phyloP scores from a whole-genome alignment of 2,113 vertebrate species.

The Oophaga pumilio region DNA sequence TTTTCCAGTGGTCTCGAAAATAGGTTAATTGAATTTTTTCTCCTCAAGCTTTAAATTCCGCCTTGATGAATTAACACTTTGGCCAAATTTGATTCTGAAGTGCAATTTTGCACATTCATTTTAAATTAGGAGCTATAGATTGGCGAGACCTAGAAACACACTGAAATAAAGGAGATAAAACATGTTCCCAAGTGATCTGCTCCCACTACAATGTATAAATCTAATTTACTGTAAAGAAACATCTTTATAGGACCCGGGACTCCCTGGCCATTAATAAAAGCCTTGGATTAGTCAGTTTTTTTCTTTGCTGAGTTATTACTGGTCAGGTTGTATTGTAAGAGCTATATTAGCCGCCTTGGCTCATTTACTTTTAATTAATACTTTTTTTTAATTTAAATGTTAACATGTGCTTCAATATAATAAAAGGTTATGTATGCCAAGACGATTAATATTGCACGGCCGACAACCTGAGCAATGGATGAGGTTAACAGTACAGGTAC shows the following conservation, averaged over 20 bases:
- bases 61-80: background rate
- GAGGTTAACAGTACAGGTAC: constrained; percentile 15
- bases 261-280: constrained; percentile 21
- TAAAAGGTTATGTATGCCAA: constrained; percentile 8
- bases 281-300: background rate
- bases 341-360: background rate
- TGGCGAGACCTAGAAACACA: background rate
- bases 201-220: constrained; percentile 27
- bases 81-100: background rate
- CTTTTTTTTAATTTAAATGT: constrained; percentile 35
- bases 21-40: background rate
- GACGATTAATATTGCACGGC: background rate
- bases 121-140: background rate
- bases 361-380: constrained; percentile 14
- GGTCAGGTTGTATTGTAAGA: constrained; percentile 16
- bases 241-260: constrained; percentile 16
- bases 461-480: background rate
- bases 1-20: background rate
- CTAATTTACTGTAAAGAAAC: constrained; percentile 34
- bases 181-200: constrained; percentile 4
- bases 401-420: constrained; percentile 29
- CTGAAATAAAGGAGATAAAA: constrained; percentile 23
- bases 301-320: constrained; percentile 12
- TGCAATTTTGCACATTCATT: background rate
- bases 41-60: background rate